Conservation (phyloP, 2,888 invertebrate species). For the Andricus curvator region DNA sequence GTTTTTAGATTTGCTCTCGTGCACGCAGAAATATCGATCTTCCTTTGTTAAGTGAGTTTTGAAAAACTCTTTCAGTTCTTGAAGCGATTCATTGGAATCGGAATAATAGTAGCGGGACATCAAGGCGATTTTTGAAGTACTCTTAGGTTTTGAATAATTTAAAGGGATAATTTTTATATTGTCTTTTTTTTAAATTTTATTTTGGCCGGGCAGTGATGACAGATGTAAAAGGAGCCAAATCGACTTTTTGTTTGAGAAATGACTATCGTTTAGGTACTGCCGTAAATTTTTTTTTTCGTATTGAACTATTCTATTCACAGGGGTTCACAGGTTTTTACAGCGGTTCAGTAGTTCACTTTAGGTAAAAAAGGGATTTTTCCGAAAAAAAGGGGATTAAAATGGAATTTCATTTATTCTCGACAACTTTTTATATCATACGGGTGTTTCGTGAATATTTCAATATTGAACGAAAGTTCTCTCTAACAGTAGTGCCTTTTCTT, state of each 20-base stretch:
- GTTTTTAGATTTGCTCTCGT: neutral
- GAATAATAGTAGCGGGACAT: neutral
- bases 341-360: too few relatives aligned
- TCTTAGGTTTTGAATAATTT: neutral
- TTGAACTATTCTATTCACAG: neutral
- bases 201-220: neutral
- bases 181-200: neutral
- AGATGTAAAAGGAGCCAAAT: conserved; percentile 7
- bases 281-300: too few relatives aligned
- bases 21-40: neutral
- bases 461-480: too few relatives aligned
- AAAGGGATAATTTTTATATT: neutral
- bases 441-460: too few relatives aligned
- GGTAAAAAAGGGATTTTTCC: too few relatives aligned
- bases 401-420: too few relatives aligned
- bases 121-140: neutral
- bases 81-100: neutral
- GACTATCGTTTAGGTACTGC: conserved; percentile 8
- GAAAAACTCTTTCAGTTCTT: conserved; percentile 4
- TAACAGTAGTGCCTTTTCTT: too few relatives aligned
- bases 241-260: conserved; percentile 34
- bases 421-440: too few relatives aligned
- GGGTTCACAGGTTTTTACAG: too few relatives aligned
- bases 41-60: conserved; percentile 12
- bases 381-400: too few relatives aligned